Evolutionary conservation across 2,113 vertebrate species (phyloP), one percentile per base, ranked within the genome.

Genomic region (Tamias sibiricus): DNA sequence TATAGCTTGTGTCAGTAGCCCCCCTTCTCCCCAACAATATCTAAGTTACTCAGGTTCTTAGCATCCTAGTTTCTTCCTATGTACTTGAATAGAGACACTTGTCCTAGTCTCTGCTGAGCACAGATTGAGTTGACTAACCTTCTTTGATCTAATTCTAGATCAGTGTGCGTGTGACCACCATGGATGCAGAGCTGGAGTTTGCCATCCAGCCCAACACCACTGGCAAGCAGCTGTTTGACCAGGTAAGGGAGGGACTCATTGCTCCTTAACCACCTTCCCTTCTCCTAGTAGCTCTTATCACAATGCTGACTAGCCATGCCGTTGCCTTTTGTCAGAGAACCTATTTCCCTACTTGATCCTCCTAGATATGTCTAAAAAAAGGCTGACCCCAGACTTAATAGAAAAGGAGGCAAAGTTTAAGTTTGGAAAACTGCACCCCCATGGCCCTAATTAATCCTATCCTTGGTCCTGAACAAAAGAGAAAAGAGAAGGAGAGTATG

Each of bases 151-250:
- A 90, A 81, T 98, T 77, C 96, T 98, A 99, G 99, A 99, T 99
- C 97, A 99, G 99, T 94, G 99, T 99, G 77, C 99, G 99, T 89
- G 99, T 99, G 94, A 99, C 99, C 93, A 99, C 99, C 83, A 99
- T 99, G 99, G 99, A 99, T 76, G 99, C 99, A 95, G 99, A 99
- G 98, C 98, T 99, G 99, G 99, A 99, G 98, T 99, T 99, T 98
- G 99, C 99, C 94, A 99, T 99, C 98, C 99, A 99, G 98, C 99
- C 99, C 97, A 99, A 99, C 98, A 99, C 99, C 32, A 99, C 99
- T 2, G 99, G 99, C 96, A 99, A 99, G 96, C 99, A 99, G 94
- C 99, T 99, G 69, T 99, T 99, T 93, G 99, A 99, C 98, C 99
- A 99, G 99, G 99, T 99, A 97, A 98, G 82, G 26, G 20, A 84